phyloP scores from a whole-genome alignment of 2,113 vertebrate genomes.

The Nipponia nippon region DNA sequence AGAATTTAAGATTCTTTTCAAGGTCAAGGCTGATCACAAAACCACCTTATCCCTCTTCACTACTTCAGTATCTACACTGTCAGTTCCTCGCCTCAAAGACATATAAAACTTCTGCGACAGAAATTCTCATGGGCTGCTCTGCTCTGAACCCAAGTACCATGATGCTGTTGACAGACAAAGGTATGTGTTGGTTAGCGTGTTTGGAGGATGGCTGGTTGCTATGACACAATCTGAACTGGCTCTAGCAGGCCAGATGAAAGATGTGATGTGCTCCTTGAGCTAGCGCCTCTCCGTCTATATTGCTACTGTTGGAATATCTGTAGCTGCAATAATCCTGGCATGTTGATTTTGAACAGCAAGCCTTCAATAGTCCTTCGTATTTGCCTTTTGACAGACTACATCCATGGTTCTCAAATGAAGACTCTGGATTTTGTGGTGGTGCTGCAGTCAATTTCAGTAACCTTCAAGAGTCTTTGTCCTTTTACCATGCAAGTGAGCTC shows the following conservation, averaged over 20 bases:
- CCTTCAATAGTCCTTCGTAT: background rate
- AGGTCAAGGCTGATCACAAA: background rate
- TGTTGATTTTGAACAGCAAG: background rate
- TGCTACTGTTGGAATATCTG: background rate
- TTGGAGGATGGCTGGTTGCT: background rate
- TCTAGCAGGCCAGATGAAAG: accelerated
- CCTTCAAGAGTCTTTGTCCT: background rate
- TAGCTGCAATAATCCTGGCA: background rate
- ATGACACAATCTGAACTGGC: background rate
- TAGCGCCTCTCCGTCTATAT: background rate
- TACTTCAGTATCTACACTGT: background rate
- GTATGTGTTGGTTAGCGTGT: background rate
- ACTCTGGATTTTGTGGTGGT: background rate
- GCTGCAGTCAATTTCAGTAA: background rate
- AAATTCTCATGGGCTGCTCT: background rate
- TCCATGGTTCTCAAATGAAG: background rate
- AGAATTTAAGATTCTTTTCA: background rate
- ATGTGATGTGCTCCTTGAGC: background rate
- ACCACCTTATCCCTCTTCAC: background rate
- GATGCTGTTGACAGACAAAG: background rate
- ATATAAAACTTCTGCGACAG: background rate
- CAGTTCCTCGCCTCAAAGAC: background rate
- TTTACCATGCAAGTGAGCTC: background rate
- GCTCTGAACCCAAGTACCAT: background rate
- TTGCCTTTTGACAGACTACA: background rate